Base-by-base conservation (phyloP, 2,888 invertebrate genomes). In the Meiosimyza decipiens region DNA sequence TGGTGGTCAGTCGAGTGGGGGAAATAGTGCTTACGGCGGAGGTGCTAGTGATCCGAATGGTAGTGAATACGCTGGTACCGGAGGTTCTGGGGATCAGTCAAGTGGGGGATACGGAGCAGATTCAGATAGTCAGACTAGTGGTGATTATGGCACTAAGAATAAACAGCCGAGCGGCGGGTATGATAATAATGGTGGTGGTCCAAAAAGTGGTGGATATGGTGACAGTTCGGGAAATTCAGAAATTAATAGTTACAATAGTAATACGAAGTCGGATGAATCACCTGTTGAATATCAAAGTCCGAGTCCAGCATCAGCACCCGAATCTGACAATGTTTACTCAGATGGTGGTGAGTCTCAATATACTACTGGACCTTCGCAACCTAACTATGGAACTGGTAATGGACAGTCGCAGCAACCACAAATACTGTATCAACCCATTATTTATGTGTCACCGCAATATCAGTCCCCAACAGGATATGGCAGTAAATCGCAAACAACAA, bases 341-440 rank as follows among this genome's bases (percentile, higher is more conserved):
- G 65, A 47, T 16, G 16, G 12, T 16, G 52, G 51, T 22, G 59
- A 12, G 7, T 12, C 33, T n/a, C 57, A 50, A 22, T 22, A 63
- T 6, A 57, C 3, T 33, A 16, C 12, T n/a, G 52, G 28, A 52
- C 52, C 52, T 13, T 13, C 12, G 13, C 6, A 16, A 22, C 28
- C 50, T 9, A 18, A 13, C 52, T 33, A n/a, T 40, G 12, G 57
- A n/a, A 15, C 40, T 55, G 12, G n/a, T 13, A 6, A 22, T 11
- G 28, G 52, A 15, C 49, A 57, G 22, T 18, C 28, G 9, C 54
- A 64, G 47, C 33, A 62, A 22, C 81, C 83, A 1, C 82, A 81
- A 59, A 80, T 83, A 22, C 75, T 83, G 47, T 83, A 83, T 74
- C 83, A 84, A 60, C 84, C 83, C 22, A 83, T 84, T 7, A 84